Evolutionary conservation across 2,113 vertebrate genomes (phyloP).

Genomic region (Ardeotis arabs): DNA sequence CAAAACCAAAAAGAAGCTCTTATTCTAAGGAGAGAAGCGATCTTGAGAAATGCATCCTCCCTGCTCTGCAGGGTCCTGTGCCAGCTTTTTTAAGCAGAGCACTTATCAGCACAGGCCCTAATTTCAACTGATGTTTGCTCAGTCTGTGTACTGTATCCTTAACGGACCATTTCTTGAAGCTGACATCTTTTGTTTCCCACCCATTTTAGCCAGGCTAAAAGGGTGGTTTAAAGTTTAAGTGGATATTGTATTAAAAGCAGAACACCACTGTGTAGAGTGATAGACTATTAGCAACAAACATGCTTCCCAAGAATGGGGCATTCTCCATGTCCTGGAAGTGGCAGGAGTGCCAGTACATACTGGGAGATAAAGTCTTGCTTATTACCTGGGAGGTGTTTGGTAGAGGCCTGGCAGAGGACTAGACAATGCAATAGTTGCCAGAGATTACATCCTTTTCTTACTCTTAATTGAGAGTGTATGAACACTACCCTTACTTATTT

Average conservation of each 20-base stretch:
- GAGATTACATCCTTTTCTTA: too few relatives aligned
- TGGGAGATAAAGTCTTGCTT: not conserved
- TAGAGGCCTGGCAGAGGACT: not conserved
- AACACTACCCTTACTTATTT: not conserved
- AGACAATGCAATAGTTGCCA: not conserved
- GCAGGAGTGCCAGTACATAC: accelerated
- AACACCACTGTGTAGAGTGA: not conserved
- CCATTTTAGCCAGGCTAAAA: not conserved
- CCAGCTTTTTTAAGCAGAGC: not conserved
- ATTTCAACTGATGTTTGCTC: not conserved
- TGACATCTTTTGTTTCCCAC: not conserved
- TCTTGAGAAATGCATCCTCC: not conserved
- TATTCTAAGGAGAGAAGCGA: not conserved
- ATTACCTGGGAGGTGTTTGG: not conserved
- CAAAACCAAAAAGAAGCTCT: not conserved
- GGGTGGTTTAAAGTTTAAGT: not conserved
- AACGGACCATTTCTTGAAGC: not conserved
- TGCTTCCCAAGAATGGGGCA: not conserved
- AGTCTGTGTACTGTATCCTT: not conserved
- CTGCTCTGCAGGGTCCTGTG: not conserved
- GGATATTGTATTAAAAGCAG: not conserved
- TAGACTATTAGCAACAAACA: not conserved
- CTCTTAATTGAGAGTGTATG: not conserved
- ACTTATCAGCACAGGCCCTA: not conserved
- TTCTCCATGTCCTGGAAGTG: not conserved